Evolutionary conservation across 2,888 invertebrate species (phyloP), one percentile per base, ranked within the genome.

Genomic region (Syrphus vitripennis): DNA sequence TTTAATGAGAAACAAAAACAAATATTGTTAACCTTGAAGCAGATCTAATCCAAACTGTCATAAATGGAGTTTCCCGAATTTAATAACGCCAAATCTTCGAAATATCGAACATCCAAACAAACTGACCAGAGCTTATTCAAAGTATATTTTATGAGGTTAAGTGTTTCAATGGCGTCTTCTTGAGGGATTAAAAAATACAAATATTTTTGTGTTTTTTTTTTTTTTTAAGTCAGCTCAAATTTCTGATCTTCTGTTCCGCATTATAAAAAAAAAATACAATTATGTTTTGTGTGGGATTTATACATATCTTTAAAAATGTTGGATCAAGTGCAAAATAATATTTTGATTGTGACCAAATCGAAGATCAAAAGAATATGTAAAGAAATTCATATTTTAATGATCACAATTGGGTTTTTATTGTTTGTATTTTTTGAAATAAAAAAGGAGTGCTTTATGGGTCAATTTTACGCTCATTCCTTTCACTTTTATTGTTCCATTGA

Each of bases 1-100:
- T 21, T 65, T 48, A 65, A 19, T 65, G 65, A 48, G 12, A 21
- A 19, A n/a, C 21, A 48, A 21, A 31, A 19, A 14, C 19, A 42
- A 26, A 65, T 1, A 14, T 61, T n/a, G 24, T 21, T 48, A 67
- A 67, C 67, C 67, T 67, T 67, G 50, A 67, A 67, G 6, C 14
- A 34, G 31, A 1, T 50, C 2, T n/a, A 31, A 50, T 34, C 21
- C n/a, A 19, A 67, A 50, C 3, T 50, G 34, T 50, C 50, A 67
- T 21, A 26, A 3, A 1, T 34, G n/a, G 29, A 29, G 21, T 14
- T 50, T 50, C n/a, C 24, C 26, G 19, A n/a, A 14, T 45, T 31
- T 2, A 16, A 16, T 24, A 2, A 24, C 14, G 10, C 67, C n/a
- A 67, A 50, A 50, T 50, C 21, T 34, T 34, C 21, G 10, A 34